Evolutionary conservation across 1,140 invertebrate genomes (phyloP), one percentile per base, ranked within the genome.

Genomic region (Achroia grisella): DNA sequence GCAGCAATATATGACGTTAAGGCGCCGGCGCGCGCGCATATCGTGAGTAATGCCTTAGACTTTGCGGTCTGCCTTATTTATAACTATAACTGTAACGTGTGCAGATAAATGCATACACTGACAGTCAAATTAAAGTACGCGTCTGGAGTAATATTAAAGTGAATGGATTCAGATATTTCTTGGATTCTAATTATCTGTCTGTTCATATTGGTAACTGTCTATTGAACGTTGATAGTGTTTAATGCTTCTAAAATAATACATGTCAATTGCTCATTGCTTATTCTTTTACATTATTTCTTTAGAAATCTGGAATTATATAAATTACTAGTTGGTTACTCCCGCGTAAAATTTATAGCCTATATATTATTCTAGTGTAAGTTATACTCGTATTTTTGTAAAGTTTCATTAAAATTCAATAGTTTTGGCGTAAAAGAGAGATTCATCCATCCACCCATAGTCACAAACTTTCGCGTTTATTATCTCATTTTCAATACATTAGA

Each of bases 31-130:
- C 17, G 15, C 15, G 40, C 41, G 36, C 43, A 15, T 39, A 35
- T 43, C 55, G 52, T 67, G 67, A 71, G 32, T 64, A 60, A 71
- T 67, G 61, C 36, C 42, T 56, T 54, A 56, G 49, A 52, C 50
- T 50, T 52, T 29, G 48, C 41, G 44, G 6, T 2, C 49, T 44
- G 31, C 36, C 44, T 61, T 66, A 61, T 70, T 66, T 63, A 63
- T 57, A 63, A 54, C 55, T 55, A 49, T 64, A 62, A 62, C 58
- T 52, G 67, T 62, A 64, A 55, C 56, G 53, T 41, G 61, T 44
- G 51, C 31, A 54, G 60, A 67, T 59, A 60, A 63, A 70, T 70
- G 58, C 43, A 36, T 53, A 61, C 56, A 62, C 52, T 66, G 51
- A 44, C 41, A 52, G 50, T 49, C 50, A 58, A 56, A 62, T 58